A percentile compares a stretch with the other conserved stretches of the same genome.
These are phyloP conservation scores for Arctia plantaginis DNA, from an alignment of 2,888 invertebrate species.

Conservation along the genomic window DNA sequence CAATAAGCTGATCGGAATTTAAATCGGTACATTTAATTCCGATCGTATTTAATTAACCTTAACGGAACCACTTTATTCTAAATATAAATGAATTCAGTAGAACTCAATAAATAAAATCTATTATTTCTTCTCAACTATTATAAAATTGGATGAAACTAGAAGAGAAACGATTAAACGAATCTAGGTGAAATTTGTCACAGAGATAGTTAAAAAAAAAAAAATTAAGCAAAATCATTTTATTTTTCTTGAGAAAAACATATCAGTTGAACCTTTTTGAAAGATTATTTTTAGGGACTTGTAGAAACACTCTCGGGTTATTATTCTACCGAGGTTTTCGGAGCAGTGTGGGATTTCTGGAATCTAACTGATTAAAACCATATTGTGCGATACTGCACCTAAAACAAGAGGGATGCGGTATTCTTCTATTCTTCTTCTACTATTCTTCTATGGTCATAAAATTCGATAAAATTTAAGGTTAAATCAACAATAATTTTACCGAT, in stretches of 20 bases:
- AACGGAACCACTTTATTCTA: slow-evolving; percentile 32
- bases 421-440: neutral
- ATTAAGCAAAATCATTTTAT: too few species aligned
- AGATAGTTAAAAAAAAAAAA: too few species aligned
- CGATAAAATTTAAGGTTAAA: neutral
- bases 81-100: slow-evolving; percentile 29
- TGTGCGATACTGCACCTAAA: neutral
- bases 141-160: neutral
- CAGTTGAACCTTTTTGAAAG: neutral
- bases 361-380: neutral
- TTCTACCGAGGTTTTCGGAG: neutral
- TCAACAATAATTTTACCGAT: neutral
- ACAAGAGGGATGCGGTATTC: neutral
- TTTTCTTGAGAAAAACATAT: neutral
- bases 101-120: neutral
- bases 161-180: neutral
- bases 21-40: too few species aligned
- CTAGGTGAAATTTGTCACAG: too few species aligned
- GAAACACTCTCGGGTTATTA: neutral
- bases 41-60: slow-evolving; percentile 43
- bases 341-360: neutral
- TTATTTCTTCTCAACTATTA: neutral
- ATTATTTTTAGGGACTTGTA: neutral
- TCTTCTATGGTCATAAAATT: neutral
- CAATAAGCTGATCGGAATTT: slow-evolving; percentile 34